Conservation (phyloP, 2,888 invertebrate species). For the Phrixothrix hirtus region DNA sequence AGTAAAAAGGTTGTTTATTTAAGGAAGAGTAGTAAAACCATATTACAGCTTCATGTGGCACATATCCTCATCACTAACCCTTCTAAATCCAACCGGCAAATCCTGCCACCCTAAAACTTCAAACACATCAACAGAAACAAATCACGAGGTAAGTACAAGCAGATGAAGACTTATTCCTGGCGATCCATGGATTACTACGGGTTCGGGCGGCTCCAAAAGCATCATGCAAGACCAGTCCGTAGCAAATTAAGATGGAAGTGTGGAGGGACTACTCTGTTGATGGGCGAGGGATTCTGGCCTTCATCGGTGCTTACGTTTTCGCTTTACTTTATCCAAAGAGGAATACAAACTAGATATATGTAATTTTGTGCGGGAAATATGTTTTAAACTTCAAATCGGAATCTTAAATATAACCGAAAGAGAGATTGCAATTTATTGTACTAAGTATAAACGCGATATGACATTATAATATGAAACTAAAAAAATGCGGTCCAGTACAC, state of each 20-base stretch:
- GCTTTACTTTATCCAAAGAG: slow-evolving; percentile 25
- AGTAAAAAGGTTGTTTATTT: too few relatives aligned
- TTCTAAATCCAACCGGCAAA: slow-evolving; percentile 46
- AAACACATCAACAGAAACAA: slow-evolving; percentile 46
- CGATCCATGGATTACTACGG: slow-evolving; percentile 46
- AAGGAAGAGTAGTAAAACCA: slow-evolving; percentile 21
- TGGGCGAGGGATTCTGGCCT: slow-evolving; percentile 30
- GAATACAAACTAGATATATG: too few relatives aligned
- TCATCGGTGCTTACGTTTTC: slow-evolving; percentile 32
- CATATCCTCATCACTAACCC: slow-evolving; percentile 51
- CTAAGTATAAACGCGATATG: too few relatives aligned
- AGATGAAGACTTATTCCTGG: slow-evolving; percentile 53
- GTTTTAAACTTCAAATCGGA: too few relatives aligned
- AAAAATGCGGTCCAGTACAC: slow-evolving; percentile 15
- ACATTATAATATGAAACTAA: too few relatives aligned
- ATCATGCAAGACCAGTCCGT: slow-evolving; percentile 31
- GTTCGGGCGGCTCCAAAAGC: slow-evolving; percentile 22
- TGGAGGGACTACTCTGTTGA: slow-evolving; percentile 29
- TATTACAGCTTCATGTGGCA: slow-evolving; percentile 25
- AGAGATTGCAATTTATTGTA: too few relatives aligned
- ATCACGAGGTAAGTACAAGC: slow-evolving; percentile 49
- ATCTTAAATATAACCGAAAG: too few relatives aligned
- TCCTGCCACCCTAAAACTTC: slow-evolving; percentile 39
- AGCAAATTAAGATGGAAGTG: slow-evolving; percentile 39
- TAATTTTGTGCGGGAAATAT: too few relatives aligned